These are phyloP conservation scores for Misgurnus anguillicaudatus DNA, from an alignment of 2,113 vertebrate genomes.

Conservation along the genomic window DNA sequence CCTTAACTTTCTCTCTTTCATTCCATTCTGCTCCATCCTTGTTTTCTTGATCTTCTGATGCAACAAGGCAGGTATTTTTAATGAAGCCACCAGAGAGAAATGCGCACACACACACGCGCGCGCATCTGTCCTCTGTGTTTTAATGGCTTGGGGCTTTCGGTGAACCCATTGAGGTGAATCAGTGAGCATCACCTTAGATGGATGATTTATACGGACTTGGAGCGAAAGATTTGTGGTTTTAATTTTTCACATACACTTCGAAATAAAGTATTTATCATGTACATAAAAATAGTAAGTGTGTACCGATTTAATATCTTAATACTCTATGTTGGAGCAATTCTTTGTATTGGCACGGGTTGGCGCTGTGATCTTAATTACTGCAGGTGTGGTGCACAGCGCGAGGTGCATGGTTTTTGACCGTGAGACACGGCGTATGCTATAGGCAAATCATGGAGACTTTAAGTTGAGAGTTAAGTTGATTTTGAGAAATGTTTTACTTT, in stretches of 20 bases:
- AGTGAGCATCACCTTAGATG: neutral
- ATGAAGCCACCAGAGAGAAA: conserved; percentile 34
- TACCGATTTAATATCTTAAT: no score
- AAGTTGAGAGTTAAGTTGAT: no score
- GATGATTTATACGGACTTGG: neutral
- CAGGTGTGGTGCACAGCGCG: no score
- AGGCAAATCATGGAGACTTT: no score
- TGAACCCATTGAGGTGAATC: neutral
- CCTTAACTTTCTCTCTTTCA: neutral
- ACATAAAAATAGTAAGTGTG: no score
- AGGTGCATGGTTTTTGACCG: no score
- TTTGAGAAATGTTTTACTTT: no score
- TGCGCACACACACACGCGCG: neutral
- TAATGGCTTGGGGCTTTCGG: neutral
- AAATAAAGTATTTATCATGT: neutral
- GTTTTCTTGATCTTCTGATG: conserved; percentile 6
- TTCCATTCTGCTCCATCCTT: neutral
- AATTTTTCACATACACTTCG: neutral
- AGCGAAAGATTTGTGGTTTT: neutral
- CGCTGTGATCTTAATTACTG: no score
- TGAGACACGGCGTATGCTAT: no score
- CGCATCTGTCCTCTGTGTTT: conserved; percentile 1
- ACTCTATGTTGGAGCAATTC: no score
- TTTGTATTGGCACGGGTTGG: no score
- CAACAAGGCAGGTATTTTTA: conserved; percentile 23